These are phyloP conservation scores for Pseudococcus viburni DNA, from an alignment of 2,888 invertebrate genomes.

Conservation along the genomic window DNA sequence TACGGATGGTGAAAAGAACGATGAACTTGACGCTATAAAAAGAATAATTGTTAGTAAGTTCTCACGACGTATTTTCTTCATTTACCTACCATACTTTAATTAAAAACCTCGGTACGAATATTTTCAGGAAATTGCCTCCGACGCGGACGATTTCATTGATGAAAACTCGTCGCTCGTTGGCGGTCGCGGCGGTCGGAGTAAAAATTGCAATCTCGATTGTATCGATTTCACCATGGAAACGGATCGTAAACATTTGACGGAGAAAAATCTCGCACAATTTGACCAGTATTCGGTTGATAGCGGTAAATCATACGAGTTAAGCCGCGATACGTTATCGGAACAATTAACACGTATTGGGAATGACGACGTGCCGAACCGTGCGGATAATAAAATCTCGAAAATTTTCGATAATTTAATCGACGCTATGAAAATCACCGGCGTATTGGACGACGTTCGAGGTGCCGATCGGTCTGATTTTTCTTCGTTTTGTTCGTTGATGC, in stretches of 20 bases:
- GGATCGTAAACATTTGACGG: slow-evolving; percentile 56
- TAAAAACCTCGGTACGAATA: not conserved
- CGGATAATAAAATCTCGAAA: slow-evolving; percentile 17
- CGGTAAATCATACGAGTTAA: slow-evolving; percentile 15
- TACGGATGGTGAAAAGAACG: slow-evolving; percentile 1
- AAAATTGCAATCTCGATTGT: slow-evolving; percentile 45
- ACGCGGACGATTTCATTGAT: slow-evolving; percentile 29
- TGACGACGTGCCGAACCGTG: not conserved
- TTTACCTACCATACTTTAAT: not conserved
- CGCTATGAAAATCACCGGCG: slow-evolving; percentile 7
- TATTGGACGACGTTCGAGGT: not conserved
- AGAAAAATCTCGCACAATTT: slow-evolving; percentile 44
- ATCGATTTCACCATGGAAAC: slow-evolving; percentile 62
- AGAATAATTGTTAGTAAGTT: slow-evolving; percentile 3
- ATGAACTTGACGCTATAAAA: slow-evolving; percentile 40
- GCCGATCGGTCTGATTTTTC: not conserved
- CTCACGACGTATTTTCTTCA: not conserved
- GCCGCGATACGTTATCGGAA: slow-evolving; percentile 29
- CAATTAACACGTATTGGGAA: slow-evolving; percentile 1
- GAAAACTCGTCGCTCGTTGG: not conserved
- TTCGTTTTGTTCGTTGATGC: not conserved
- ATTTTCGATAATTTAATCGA: slow-evolving; percentile 33
- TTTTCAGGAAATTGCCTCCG: slow-evolving; percentile 17
- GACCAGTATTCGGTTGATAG: slow-evolving; percentile 41
- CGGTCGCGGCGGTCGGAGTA: not conserved